Evolutionary conservation across 2,888 invertebrate genomes (phyloP), one percentile per base, ranked within the genome.

Genomic region (Neoaliturus tenellus): DNA sequence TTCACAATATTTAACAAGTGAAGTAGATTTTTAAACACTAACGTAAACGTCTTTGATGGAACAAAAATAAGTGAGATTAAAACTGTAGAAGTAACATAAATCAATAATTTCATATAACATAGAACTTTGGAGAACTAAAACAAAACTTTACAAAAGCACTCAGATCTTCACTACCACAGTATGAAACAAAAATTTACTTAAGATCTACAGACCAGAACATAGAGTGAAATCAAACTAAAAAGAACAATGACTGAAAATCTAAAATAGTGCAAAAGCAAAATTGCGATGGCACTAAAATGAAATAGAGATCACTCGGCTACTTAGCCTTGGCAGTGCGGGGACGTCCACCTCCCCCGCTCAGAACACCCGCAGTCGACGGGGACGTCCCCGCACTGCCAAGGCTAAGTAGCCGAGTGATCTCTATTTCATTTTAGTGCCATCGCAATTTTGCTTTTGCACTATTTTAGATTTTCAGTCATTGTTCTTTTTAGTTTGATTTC

Each of bases 301-400:
- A 17, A 35, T 33, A 67, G 39, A 35, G 71, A 41, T 71, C 62
- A 62, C 23, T 0, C 23, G 23, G 23, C 33, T 51, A 78, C 28
- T 78, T 78, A 0, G 55, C 17, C 35, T 78, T 78, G 75, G 28
- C 48, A 20, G 28, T 73, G 55, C 62, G 71, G 25, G 82, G 14
- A 14, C 71, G 44, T 4, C n/a, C 25, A n/a, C 31, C 51, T 0
- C 82, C 71, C 31, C 71, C 71, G 33, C 82, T n/a, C 69, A 55
- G 8, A 82, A 69, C n/a, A 71, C 82, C 12, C 69, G 82, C 33
- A 82, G 71, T 48, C 82, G 82, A 0, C 48, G 31, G 23, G 25
- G n/a, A 4, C 44, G 71, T 14, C 14, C 82, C 25, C 71, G 62
- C 55, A 73, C 28, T 20, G 48, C 28, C 75, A 78, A 78, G 35